These are phyloP conservation scores for Lomographa bimaculata DNA, from an alignment of 2,888 invertebrate species.

Conservation along the genomic window DNA sequence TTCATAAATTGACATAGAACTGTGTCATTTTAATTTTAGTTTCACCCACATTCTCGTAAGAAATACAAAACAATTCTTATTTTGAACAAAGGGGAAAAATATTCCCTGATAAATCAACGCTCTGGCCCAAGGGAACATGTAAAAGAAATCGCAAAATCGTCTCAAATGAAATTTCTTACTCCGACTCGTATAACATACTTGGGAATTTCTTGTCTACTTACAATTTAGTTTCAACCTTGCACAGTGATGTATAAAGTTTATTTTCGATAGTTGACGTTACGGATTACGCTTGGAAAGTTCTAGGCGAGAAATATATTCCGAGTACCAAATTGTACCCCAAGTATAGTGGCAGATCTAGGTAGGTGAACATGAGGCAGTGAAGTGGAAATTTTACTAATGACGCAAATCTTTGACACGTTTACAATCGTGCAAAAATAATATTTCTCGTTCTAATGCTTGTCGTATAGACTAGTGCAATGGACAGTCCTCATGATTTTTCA, in stretches of 20 bases:
- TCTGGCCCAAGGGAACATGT: constrained; percentile 57
- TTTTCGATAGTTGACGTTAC: constrained; percentile 15
- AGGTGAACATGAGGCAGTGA: constrained; percentile 21
- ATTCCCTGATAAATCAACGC: constrained; percentile 70
- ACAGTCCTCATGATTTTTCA: too few species aligned
- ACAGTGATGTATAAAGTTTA: constrained; percentile 23
- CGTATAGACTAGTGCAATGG: too few species aligned
- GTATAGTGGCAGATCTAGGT: constrained; percentile 49
- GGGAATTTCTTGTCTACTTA: constrained; percentile 38
- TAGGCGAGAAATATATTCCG: constrained; percentile 67
- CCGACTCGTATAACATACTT: constrained; percentile 60
- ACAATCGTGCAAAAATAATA: too few species aligned
- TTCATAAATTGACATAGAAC: too few species aligned
- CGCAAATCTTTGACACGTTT: constrained; percentile 12
- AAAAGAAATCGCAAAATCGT: constrained; percentile 72
- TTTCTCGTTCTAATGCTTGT: too few species aligned
- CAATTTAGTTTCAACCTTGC: constrained; percentile 35
- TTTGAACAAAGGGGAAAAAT: constrained; percentile 41
- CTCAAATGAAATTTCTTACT: constrained; percentile 80
- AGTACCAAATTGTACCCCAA: constrained; percentile 67
- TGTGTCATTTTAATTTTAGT: too few species aligned
- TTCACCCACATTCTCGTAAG: constrained; percentile 7
- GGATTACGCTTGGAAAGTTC: constrained; percentile 50
- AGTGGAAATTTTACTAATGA: constrained; percentile 19
- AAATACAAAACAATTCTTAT: constrained; percentile 38